Evolutionary conservation across 2,797 vertebrate species (phyloP).

Genomic region (Bradypus variegatus): DNA sequence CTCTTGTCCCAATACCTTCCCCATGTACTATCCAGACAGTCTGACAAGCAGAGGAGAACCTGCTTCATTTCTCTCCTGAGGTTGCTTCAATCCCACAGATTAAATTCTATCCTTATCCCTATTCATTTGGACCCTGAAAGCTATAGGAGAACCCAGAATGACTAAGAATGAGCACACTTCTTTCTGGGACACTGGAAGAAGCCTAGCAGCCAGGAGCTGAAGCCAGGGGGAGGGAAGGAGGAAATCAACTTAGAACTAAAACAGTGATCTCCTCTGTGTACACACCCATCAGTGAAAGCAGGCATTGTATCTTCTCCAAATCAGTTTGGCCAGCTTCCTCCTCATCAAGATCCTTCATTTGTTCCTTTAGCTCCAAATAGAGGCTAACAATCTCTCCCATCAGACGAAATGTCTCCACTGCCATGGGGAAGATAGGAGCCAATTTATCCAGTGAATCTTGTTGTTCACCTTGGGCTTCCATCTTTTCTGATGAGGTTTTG

Average conservation of each 20-base stretch:
- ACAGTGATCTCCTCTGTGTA: accelerated
- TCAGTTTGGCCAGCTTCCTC: conserved; percentile 63
- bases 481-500: not conserved
- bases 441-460: not conserved
- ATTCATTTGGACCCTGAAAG: not conserved
- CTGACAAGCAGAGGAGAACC: not conserved
- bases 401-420: conserved; percentile 66
- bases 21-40: not conserved
- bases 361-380: conserved; percentile 68
- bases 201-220: not conserved
- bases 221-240: not conserved
- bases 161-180: not conserved
- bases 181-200: not conserved
- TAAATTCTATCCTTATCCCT: not conserved
- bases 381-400: conserved; percentile 65
- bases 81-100: not conserved
- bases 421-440: conserved; percentile 13
- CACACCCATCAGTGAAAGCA: conserved; percentile 61
- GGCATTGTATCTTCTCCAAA: conserved; percentile 62
- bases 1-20: accelerated
- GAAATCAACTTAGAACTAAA: not conserved
- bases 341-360: conserved; percentile 66
- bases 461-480: accelerated
- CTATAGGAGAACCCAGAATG: not conserved
- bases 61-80: not conserved